Base-by-base conservation (phyloP, 2,797 vertebrate genomes). In the Macroramphosus scolopax region DNA sequence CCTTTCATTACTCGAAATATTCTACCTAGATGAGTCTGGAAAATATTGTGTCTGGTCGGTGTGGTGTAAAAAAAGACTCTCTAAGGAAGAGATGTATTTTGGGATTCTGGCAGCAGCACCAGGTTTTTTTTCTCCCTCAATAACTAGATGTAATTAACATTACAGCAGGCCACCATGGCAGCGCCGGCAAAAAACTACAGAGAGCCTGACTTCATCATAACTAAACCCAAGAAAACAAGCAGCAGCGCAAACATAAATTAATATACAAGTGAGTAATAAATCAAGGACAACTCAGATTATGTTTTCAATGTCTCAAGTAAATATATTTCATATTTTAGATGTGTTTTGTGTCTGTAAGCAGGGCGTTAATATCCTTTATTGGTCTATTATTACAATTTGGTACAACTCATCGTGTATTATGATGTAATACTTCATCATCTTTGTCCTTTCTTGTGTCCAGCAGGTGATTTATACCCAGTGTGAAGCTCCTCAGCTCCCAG, bases 341-440 rank as follows among this genome's bases (percentile, higher is more conserved):
- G 20, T 25, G 14, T 30, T 53, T 5, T 28, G n/a, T 40, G 15
- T 38, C 29, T 43, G n/a, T 14, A 34, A 25, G 31, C 24, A 15
- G 7, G 17, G 2, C 5, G 6, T 3, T 22, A 3, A 22, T 22
- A 6, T 45, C 11, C 20, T 51, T 43, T 22, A 11, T 41, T 9
- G 25, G 3, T 12, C 26, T 43, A 20, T 17, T 14, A 41, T 5
- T 44, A 15, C 17, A 36, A 48, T 29, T 36, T 22, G 43, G 8
- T 20, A 29, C 18, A 49, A 14, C 20, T 22, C 6, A 44, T 24
- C 16, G 24, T 17, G 4, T 41, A 38, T 39, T 31, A 42, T 4
- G 24, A 39, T 17, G 18, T 13, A 54, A 51, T 25, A 38, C 29
- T 43, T 22, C 44, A 41, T 41, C 53, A 35, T 32, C 11, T 48